Conservation (phyloP, 2,888 invertebrate species). For the Parascotia fuliginaria region DNA sequence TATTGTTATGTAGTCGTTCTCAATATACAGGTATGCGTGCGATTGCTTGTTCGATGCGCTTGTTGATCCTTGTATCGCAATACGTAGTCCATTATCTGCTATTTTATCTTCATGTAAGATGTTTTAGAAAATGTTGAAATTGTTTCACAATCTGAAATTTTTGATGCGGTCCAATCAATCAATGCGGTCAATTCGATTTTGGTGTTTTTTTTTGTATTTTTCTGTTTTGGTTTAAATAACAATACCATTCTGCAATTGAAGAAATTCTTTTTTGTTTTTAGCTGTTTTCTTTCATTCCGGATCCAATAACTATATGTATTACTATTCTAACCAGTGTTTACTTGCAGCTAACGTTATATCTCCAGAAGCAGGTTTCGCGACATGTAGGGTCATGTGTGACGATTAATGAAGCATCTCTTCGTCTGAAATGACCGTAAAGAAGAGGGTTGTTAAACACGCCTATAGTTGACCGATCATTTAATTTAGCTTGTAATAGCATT, state of each 20-base stretch:
- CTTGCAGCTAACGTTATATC: no score
- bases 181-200: conserved; percentile 14
- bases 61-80: conserved; percentile 26
- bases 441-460: no score
- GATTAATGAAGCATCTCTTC: no score
- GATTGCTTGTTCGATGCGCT: conserved; percentile 39
- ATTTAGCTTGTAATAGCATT: no score
- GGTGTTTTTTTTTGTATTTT: conserved; percentile 4
- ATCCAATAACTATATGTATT: no score
- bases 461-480: no score
- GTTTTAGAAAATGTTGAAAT: conserved; percentile 12
- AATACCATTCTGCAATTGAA: not conserved
- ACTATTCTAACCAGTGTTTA: no score
- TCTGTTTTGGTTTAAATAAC: conserved; percentile 9
- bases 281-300: no score
- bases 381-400: no score
- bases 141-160: conserved; percentile 16
- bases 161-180: no score
- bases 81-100: conserved; percentile 18
- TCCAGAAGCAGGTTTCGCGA: no score
- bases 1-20: conserved; percentile 18
- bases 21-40: conserved; percentile 11
- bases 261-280: not conserved
- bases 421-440: no score
- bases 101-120: conserved; percentile 22